Base-by-base conservation (phyloP, 2,888 invertebrate species). In the Andrena dorsata region DNA sequence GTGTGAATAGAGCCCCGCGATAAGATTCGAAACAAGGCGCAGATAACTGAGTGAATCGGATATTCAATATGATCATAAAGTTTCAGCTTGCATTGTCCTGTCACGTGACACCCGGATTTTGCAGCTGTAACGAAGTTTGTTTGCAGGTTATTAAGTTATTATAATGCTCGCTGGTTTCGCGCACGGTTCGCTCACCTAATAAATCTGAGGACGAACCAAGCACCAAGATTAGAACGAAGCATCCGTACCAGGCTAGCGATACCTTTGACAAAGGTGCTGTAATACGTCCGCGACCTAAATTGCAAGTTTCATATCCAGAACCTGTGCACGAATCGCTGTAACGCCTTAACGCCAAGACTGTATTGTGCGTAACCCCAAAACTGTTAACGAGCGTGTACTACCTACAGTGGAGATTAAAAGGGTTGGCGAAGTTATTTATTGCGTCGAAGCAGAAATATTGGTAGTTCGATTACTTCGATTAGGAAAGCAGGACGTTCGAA, bases 81-180 rank as follows among this genome's bases (percentile, higher is more conserved):
- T 80, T 85, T 83, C 73, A 51, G 58, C 20, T 63, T 7, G 61
- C 61, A 80, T 80, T 81, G 80, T 83, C 51, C 26, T 28, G 10
- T 35, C 26, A 30, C 60, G 49, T 71, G 71, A 69, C 72, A 30
- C 63, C 20, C 16, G 28, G 65, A 41, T 72, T 60, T 73, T 65
- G 35, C 47, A 23, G 5, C 28, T 30, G 64, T 49, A 60, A 51
- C 28, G 26, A 49, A 85, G 71, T 83, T 74, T 80, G 79, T 80
- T 80, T 51, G 32, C 58, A 47, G 74, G 70, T 82, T 75, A 71
- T 71, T 74, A 78, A 75, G 70, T 75, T 82, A 82, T 75, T 82
- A 75, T 51, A 28, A 47, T 47, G 60, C 58, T 53, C 47, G 35
- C 8, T 49, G 56, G 32, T 49, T 69, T 51, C 53, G 35, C 53